phyloP scores from a whole-genome alignment of 2,888 invertebrate species.

The Leucophenga maculata region DNA sequence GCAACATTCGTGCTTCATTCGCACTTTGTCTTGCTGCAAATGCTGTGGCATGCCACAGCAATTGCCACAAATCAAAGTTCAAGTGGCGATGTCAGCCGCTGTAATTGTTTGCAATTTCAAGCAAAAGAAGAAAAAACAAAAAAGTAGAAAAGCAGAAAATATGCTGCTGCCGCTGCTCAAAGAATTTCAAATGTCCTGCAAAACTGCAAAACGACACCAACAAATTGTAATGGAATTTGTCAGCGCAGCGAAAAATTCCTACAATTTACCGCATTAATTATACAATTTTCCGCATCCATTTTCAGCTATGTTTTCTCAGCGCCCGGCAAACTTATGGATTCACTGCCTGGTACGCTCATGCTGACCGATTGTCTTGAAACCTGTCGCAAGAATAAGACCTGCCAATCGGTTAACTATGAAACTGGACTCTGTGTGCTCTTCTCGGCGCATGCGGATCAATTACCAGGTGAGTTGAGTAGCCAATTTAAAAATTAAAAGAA shows the following conservation, averaged over 20 bases:
- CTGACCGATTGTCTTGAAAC: conserved; percentile 94
- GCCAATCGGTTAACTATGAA: conserved; percentile 94
- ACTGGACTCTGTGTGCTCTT: conserved; percentile 94
- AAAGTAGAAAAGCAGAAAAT: no score
- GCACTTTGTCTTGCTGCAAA: neutral
- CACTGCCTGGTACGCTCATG: conserved; percentile 92
- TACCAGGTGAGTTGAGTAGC: conserved; percentile 81
- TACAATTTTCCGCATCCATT: neutral
- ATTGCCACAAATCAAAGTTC: conserved; percentile 21
- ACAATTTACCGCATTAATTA: neutral
- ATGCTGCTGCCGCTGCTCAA: neutral
- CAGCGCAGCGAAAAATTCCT: neutral
- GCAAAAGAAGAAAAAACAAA: no score
- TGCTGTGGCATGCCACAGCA: neutral
- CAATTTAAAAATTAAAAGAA: neutral
- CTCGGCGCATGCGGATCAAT: conserved; percentile 89
- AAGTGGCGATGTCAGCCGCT: conserved; percentile 14
- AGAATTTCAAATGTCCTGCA: conserved; percentile 2
- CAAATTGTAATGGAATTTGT: conserved; percentile 2
- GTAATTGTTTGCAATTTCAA: neutral
- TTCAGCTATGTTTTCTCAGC: conserved; percentile 89
- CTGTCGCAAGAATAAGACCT: conserved; percentile 91
- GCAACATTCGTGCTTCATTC: neutral
- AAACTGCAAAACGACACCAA: neutral
- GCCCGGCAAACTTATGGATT: conserved; percentile 89